Percentiles rank a stretch among this genome's conserved stretches.
Evolutionary conservation across 2,113 vertebrate species (phyloP).

Genomic region (Scalopus aquaticus): DNA sequence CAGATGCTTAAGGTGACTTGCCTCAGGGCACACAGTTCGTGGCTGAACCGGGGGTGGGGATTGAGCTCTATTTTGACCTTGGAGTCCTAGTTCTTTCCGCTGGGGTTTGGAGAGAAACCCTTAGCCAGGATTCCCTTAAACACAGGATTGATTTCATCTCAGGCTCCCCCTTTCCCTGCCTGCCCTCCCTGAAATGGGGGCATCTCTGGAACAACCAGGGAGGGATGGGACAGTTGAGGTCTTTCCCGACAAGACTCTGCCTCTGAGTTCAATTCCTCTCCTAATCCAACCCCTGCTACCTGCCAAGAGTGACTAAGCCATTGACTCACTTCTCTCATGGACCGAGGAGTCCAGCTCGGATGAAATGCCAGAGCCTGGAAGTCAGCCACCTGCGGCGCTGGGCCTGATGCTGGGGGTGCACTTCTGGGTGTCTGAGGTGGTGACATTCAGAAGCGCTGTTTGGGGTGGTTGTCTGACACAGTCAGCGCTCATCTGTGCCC

Average conservation of each 20-base stretch:
- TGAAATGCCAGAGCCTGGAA: conserved; percentile 57
- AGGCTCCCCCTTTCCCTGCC: neutral
- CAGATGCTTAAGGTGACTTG: neutral
- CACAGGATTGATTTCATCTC: neutral
- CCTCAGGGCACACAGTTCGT: neutral
- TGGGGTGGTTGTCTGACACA: neutral
- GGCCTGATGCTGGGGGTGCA: neutral
- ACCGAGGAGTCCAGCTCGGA: conserved; percentile 69
- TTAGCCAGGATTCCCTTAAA: neutral
- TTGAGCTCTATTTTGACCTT: neutral
- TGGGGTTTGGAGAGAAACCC: neutral
- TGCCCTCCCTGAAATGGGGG: neutral
- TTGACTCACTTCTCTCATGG: conserved; percentile 81
- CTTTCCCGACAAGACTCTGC: conserved; percentile 53
- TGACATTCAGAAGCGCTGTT: neutral
- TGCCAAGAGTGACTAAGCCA: conserved; percentile 79
- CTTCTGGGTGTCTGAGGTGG: neutral
- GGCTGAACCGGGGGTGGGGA: neutral
- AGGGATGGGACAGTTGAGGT: neutral
- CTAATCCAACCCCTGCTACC: conserved; percentile 61
- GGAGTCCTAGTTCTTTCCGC: neutral
- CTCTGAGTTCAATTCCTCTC: conserved; percentile 65
- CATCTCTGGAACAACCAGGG: rapidly evolving
- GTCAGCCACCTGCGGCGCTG: conserved; percentile 59
- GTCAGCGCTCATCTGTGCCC: neutral